Evolutionary conservation across 2,113 vertebrate species (phyloP).

Genomic region (Oplegnathus fasciatus): DNA sequence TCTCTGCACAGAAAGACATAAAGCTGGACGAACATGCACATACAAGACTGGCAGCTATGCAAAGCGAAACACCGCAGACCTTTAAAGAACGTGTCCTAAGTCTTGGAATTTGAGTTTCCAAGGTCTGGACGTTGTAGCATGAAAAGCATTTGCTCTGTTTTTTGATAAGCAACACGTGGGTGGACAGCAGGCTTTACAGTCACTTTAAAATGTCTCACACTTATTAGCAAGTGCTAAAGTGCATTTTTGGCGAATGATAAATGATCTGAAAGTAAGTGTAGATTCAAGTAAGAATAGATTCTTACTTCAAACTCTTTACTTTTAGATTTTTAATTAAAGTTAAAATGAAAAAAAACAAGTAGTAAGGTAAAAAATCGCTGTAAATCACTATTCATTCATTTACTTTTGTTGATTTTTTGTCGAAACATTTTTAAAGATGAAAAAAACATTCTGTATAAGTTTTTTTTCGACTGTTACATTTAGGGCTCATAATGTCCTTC

Average conservation of each 20-base stretch:
- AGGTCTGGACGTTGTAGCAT: conserved; percentile 24
- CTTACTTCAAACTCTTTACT: not conserved
- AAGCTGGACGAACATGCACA: conserved; percentile 33
- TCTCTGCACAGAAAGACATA: conserved; percentile 80
- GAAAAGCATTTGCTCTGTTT: conserved; percentile 5
- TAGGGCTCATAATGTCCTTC: not conserved
- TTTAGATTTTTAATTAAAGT: too few species aligned
- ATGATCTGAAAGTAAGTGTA: not conserved
- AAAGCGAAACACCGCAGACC: conserved; percentile 40
- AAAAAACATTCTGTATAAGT: not conserved
- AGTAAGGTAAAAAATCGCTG: too few species aligned
- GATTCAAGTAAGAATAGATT: too few species aligned
- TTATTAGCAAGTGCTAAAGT: too few species aligned
- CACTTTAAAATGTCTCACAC: not conserved
- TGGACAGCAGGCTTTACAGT: not conserved
- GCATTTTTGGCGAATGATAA: not conserved
- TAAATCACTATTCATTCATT: not conserved
- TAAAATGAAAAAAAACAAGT: too few species aligned
- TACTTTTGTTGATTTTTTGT: not conserved
- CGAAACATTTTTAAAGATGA: not conserved
- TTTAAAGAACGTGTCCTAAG: not conserved
- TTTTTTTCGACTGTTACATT: too few species aligned
- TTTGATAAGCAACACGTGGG: not conserved
- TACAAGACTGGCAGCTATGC: conserved; percentile 30
- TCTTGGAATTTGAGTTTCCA: not conserved